phyloP scores from a whole-genome alignment of 2,888 invertebrate species.

The Asteroscopus sphinx region DNA sequence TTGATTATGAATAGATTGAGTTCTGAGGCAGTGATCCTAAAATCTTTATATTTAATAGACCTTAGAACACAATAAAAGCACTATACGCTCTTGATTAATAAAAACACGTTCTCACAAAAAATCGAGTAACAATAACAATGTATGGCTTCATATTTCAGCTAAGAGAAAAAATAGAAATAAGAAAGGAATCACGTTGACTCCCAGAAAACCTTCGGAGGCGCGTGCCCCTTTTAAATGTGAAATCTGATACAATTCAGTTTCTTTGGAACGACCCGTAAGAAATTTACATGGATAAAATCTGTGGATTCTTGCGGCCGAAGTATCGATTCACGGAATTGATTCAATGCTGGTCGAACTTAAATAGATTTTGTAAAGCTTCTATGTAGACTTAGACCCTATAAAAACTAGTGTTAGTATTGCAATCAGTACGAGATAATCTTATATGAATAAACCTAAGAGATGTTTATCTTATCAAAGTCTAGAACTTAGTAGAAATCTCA shows the following conservation, averaged over 20 bases:
- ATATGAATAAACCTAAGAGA: background rate
- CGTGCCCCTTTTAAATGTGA: constrained; percentile 40
- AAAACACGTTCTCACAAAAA: constrained; percentile 1
- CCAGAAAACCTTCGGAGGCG: constrained; percentile 17
- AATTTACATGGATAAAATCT: constrained; percentile 38
- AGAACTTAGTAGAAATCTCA: too few relatives aligned
- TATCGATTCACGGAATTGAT: constrained; percentile 22
- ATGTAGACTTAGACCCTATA: background rate
- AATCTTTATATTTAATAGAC: background rate
- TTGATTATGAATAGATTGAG: background rate
- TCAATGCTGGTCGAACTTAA: background rate
- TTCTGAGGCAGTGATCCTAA: background rate
- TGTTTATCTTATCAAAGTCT: too few relatives aligned
- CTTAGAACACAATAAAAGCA: background rate
- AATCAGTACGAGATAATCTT: background rate
- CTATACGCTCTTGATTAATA: background rate
- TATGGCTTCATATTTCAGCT: constrained; percentile 13
- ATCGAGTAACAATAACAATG: constrained; percentile 3
- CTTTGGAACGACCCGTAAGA: constrained; percentile 12
- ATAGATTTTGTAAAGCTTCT: too few relatives aligned
- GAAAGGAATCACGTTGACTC: constrained; percentile 14
- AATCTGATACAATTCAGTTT: constrained; percentile 37
- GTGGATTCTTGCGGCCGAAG: constrained; percentile 11
- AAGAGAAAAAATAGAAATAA: constrained; percentile 6
- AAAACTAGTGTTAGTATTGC: background rate